Conservation (phyloP, 53 echinoderm and acorn worm genomes). For the Astropecten irregularis region DNA sequence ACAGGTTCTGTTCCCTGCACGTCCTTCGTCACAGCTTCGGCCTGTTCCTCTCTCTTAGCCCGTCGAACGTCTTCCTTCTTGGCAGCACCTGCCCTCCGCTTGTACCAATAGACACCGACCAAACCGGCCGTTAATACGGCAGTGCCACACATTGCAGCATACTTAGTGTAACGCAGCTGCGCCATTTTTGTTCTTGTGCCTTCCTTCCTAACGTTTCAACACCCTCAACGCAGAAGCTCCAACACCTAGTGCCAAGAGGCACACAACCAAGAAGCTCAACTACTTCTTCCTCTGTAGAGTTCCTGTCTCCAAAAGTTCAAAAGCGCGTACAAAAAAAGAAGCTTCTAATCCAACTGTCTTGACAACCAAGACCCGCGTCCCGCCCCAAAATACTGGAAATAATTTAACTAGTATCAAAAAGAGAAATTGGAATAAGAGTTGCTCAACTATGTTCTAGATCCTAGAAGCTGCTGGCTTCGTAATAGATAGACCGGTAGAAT, state of each 20-base stretch:
- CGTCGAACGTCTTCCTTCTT: constrained; percentile 51
- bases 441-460: constrained; percentile 16
- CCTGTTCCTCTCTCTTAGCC: constrained; percentile 22
- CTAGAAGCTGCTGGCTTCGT: constrained; percentile 18
- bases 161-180: constrained; percentile 88
- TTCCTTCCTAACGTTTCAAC: not conserved
- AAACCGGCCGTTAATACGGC: constrained; percentile 77
- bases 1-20: constrained; percentile 18
- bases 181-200: constrained; percentile 56
- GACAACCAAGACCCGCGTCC: no score
- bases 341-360: no score
- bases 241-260: not conserved
- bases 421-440: not conserved
- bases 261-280: constrained; percentile 2
- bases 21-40: constrained; percentile 5
- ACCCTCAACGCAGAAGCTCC: not conserved
- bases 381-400: constrained; percentile 14
- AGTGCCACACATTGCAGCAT: constrained; percentile 80
- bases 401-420: constrained; percentile 28
- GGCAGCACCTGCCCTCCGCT: constrained; percentile 40
- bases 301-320: not conserved
- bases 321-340: no score
- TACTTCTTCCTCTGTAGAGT: not conserved
- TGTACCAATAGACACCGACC: constrained; percentile 82
- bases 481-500: constrained; percentile 46